Evolutionary conservation across 2,113 vertebrate species (phyloP).

Genomic region (Pipa parva): DNA sequence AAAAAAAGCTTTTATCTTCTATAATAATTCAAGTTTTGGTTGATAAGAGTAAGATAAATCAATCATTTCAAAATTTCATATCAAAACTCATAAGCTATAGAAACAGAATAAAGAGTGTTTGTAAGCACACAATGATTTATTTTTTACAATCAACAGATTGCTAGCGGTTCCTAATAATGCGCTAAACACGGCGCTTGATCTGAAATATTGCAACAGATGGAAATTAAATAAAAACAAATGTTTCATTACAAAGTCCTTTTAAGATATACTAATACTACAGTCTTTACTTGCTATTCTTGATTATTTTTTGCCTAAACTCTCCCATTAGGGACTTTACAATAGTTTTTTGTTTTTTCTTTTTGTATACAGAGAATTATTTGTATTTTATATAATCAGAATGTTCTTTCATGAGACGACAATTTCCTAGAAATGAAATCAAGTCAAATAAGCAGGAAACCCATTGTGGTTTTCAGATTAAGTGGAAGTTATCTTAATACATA

Average conservation of each 20-base stretch:
- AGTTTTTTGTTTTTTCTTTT: slow-evolving; percentile 27
- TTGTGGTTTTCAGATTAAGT: slow-evolving; percentile 55
- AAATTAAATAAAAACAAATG: slow-evolving; percentile 56
- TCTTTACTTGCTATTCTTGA: slow-evolving; percentile 51
- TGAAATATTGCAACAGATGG: slow-evolving; percentile 55
- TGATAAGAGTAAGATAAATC: not conserved
- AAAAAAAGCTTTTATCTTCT: too few species aligned
- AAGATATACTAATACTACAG: slow-evolving; percentile 57
- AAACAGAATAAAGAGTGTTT: not conserved
- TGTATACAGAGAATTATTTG: slow-evolving; percentile 47
- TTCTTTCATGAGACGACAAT: slow-evolving; percentile 55
- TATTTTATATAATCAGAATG: slow-evolving; percentile 44
- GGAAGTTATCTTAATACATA: slow-evolving; percentile 54
- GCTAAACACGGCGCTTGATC: slow-evolving; percentile 28
- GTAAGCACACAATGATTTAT: slow-evolving; percentile 10
- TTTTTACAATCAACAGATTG: slow-evolving; percentile 8
- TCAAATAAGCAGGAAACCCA: slow-evolving; percentile 60
- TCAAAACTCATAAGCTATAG: not conserved
- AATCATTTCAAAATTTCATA: not conserved
- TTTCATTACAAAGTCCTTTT: slow-evolving; percentile 56
- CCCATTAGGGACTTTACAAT: slow-evolving; percentile 41
- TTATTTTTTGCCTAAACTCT: slow-evolving; percentile 47
- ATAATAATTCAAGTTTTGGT: not conserved
- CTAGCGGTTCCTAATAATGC: slow-evolving; percentile 17
- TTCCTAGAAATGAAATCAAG: slow-evolving; percentile 62